A percentile compares a stretch with the other conserved stretches of the same genome.
These are phyloP conservation scores for Meloidogyne floridensis DNA, from an alignment of 1,140 invertebrate species.

Conservation along the genomic window DNA sequence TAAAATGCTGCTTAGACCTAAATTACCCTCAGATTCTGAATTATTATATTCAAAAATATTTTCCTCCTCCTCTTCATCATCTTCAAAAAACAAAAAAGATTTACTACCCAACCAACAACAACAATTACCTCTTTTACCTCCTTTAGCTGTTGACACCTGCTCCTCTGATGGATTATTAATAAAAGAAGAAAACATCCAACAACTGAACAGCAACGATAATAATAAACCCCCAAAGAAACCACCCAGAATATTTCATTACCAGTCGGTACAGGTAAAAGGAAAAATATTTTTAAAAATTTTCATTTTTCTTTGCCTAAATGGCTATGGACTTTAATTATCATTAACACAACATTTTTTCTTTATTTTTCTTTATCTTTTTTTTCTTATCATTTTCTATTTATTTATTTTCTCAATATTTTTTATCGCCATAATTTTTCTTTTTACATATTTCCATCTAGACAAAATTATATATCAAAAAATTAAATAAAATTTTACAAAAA, in stretches of 20 bases:
- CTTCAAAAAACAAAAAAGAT: not conserved
- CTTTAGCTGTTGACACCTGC: constrained; percentile 9
- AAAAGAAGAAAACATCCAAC: not conserved
- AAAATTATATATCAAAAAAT: no score
- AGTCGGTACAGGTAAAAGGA: constrained; percentile 26
- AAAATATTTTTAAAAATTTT: not conserved
- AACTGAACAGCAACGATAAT: not conserved
- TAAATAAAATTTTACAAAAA: no score
- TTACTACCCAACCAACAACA: not conserved
- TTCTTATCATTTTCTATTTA: no score
- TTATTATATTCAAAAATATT: not conserved
- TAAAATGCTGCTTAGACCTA: constrained; percentile 1
- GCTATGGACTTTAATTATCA: no score
- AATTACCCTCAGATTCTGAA: constrained; percentile 6
- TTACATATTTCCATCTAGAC: no score
- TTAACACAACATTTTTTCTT: no score
- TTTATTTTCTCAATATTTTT: no score
- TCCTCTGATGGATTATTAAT: not conserved
- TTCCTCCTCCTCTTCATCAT: not conserved
- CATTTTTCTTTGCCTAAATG: no score
- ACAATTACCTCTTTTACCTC: constrained; percentile 1
- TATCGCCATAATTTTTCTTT: no score
- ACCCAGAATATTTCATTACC: constrained; percentile 38
- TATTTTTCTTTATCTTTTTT: no score
- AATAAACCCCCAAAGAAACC: constrained; percentile 34